Evolutionary conservation across 2,113 vertebrate species (phyloP).

Genomic region (Stegostoma tigrinum): DNA sequence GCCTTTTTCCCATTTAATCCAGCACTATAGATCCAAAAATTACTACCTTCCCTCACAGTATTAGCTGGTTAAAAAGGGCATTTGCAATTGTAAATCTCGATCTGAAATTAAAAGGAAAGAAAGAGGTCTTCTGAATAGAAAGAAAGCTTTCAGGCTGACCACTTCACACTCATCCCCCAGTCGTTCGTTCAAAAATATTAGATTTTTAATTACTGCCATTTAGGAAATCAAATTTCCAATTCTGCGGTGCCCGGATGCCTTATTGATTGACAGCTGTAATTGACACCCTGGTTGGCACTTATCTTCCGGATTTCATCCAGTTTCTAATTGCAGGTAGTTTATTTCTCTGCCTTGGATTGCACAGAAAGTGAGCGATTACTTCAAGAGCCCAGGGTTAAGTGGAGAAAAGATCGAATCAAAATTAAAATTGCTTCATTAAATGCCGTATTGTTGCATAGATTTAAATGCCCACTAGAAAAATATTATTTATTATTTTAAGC

Average conservation of each 20-base stretch:
- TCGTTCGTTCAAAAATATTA: conserved; percentile 66
- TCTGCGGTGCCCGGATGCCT: conserved; percentile 92
- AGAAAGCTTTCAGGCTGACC: conserved; percentile 54
- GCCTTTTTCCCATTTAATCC: conserved; percentile 49
- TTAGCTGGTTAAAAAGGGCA: conserved; percentile 48
- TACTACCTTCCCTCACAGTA: conserved; percentile 47
- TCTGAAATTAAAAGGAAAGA: neutral
- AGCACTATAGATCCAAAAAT: conserved; percentile 53
- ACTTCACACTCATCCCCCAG: conserved; percentile 59
- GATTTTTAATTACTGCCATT: conserved; percentile 97
- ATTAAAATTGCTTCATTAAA: conserved; percentile 94
- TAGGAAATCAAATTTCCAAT: conserved; percentile 98
- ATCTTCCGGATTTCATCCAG: conserved; percentile 84
- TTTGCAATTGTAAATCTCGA: conserved; percentile 15
- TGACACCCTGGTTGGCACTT: conserved; percentile 93
- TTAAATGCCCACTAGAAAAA: conserved; percentile 76
- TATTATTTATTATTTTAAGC: conserved; percentile 77
- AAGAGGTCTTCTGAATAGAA: neutral
- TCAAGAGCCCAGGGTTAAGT: conserved; percentile 88
- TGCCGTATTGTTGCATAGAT: conserved; percentile 77
- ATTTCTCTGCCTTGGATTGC: conserved; percentile 83
- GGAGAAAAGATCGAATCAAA: conserved; percentile 86
- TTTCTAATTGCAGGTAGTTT: conserved; percentile 99
- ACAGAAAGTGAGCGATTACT: conserved; percentile 85
- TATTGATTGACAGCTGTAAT: conserved; percentile 97